Base-by-base conservation (phyloP, 2,113 vertebrate species). In the Rhegmatorhina hoffmannsi region DNA sequence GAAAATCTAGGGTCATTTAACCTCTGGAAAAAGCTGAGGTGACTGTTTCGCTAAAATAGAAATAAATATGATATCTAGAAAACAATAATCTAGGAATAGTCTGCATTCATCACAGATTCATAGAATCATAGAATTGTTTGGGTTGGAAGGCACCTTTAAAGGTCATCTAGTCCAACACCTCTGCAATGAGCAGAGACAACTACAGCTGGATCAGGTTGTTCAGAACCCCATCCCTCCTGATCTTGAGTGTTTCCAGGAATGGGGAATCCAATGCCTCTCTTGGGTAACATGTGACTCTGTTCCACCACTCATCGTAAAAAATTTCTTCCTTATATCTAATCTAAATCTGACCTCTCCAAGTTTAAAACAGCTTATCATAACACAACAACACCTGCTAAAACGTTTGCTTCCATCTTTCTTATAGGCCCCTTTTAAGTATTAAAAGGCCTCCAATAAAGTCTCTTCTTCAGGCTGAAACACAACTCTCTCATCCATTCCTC, bases 251-350 rank as follows among this genome's bases (percentile, higher is more conserved):
- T 80, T 70, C 34, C 26, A 67, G 24, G 13, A 2, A 29, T 29
- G 33, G 8, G 5, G 3, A 21, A 56, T n/a, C 40, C 15, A 25
- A 8, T 33, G 28, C 6, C 6, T 69, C 17, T n/a, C 24, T 14
- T 59, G 34, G 0, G 1, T 14, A 60, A 46, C 7, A 16, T 62
- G 6, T 17, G 3, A 17, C 20, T 25, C 9, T 18, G 17, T 16
- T 20, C 60, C 21, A 87, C 4, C 14, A 63, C 10, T 49, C 1
- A 52, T 2, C 11, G 5, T 47, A 62, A 68, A 68, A 75, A 15
- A 18, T 15, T 12, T 53, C n/a, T 53, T 60, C 28, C 9, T 75
- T 75, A 17, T 20, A 29, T 29, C 28, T 34, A n/a, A 47, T 14
- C 38, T 62, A 75, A 68, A 31, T 68, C 29, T 55, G 6, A 16